Evolutionary conservation across 2,888 invertebrate species (phyloP).

Genomic region (Eumerus sabulonum): DNA sequence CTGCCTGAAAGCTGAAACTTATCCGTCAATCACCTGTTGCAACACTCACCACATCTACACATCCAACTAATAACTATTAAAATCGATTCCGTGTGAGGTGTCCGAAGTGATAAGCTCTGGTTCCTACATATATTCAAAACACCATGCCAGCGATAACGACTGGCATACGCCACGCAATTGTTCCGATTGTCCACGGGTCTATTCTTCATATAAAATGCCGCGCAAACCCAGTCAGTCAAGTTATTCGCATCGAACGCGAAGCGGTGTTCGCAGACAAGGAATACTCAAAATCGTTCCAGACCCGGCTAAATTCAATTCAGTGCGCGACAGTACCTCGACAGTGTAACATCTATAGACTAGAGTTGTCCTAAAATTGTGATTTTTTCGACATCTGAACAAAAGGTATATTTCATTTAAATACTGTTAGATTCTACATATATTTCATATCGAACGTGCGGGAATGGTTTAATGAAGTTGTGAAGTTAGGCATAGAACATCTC

Average conservation of each 20-base stretch:
- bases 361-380: slow-evolving; percentile 11
- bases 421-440: not conserved
- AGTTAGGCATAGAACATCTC: too few relatives aligned
- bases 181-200: not conserved
- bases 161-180: not conserved
- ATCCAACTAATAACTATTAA: too few relatives aligned
- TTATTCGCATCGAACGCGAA: slow-evolving; percentile 53
- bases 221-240: slow-evolving; percentile 47
- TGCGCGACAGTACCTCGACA: slow-evolving; percentile 33
- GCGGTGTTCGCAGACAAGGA: too few relatives aligned
- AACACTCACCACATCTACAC: too few relatives aligned
- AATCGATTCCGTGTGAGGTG: too few relatives aligned
- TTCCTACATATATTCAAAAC: not conserved
- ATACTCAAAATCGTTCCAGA: too few relatives aligned
- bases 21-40: too few relatives aligned
- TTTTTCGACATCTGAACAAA: slow-evolving; percentile 28
- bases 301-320: slow-evolving; percentile 23
- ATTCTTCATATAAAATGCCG: slow-evolving; percentile 53
- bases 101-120: slow-evolving; percentile 18
- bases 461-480: too few relatives aligned
- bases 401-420: not conserved
- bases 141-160: slow-evolving; percentile 51
- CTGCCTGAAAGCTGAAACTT: too few relatives aligned
- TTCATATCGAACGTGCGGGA: too few relatives aligned
- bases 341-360: slow-evolving; percentile 26